Conservation (phyloP, 2,888 invertebrate genomes). For the Imbricaverruca yamaguchii region DNA sequence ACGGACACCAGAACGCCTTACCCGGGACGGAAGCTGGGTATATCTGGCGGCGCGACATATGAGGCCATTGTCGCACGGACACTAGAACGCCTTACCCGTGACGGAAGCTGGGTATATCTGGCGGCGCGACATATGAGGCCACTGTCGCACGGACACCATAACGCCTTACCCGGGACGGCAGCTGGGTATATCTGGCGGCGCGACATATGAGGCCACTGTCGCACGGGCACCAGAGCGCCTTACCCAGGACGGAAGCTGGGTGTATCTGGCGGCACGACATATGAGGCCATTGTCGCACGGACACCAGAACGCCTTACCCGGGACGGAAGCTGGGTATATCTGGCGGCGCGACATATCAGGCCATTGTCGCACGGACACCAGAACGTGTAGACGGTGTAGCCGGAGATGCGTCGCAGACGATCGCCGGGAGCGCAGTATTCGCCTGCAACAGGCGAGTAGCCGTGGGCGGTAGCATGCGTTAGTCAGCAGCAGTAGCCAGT, state of each 20-base stretch:
- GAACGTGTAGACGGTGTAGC: slow-evolving; percentile 31
- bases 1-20: slow-evolving; percentile 32
- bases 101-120: too few relatives aligned
- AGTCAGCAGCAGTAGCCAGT: too few relatives aligned
- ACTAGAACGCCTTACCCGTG: slow-evolving; percentile 19
- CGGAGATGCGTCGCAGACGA: slow-evolving; percentile 29
- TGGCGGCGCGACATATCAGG: slow-evolving; percentile 25
- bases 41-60: slow-evolving; percentile 22
- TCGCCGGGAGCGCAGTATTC: slow-evolving; percentile 32
- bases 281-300: too few relatives aligned
- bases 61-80: slow-evolving; percentile 30
- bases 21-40: background rate
- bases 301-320: background rate
- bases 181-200: too few relatives aligned
- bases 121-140: too few relatives aligned
- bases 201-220: too few relatives aligned
- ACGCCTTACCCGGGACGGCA: too few relatives aligned
- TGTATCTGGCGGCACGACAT: too few relatives aligned
- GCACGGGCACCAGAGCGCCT: too few relatives aligned
- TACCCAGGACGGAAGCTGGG: too few relatives aligned
- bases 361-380: slow-evolving; percentile 31
- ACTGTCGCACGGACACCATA: too few relatives aligned
- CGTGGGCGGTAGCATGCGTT: too few relatives aligned
- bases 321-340: background rate
- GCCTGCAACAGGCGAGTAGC: slow-evolving; percentile 23